Evolutionary conservation across 2,888 invertebrate species (phyloP).

Genomic region (Ramazzottius varieornatus): DNA sequence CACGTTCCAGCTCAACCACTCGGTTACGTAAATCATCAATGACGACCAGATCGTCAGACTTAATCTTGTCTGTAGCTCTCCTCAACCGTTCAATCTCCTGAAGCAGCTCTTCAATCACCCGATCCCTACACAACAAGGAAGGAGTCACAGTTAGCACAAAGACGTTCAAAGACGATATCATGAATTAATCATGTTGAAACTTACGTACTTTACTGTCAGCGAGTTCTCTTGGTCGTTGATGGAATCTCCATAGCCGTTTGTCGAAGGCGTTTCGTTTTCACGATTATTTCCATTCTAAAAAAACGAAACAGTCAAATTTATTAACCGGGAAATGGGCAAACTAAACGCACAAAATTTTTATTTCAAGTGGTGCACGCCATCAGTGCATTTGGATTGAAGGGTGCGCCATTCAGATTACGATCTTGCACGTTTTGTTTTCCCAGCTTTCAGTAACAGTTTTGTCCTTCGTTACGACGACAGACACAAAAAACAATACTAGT

Average conservation of each 20-base stretch:
- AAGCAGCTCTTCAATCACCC: conserved; percentile 44
- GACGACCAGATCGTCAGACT: conserved; percentile 23
- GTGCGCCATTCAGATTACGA: no score
- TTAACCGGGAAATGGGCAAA: no score
- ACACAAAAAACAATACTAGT: no score
- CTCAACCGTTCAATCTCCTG: conserved; percentile 26
- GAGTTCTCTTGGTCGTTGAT: not conserved
- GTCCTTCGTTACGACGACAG: no score
- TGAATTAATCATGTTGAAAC: not conserved
- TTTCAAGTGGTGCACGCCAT: no score
- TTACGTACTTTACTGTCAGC: not conserved
- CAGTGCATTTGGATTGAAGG: no score
- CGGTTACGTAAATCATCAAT: conserved; percentile 22
- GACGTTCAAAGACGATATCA: no score
- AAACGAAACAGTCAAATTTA: no score
- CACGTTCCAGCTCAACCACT: conserved; percentile 18
- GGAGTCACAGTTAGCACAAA: conserved; percentile 6
- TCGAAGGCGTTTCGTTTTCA: conserved; percentile 9
- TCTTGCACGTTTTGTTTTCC: no score
- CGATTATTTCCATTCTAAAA: no score
- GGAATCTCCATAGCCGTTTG: not conserved
- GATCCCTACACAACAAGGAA: conserved; percentile 33
- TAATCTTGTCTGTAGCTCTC: conserved; percentile 42
- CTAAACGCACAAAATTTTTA: no score
- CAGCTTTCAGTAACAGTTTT: no score